Evolutionary conservation across 2,888 invertebrate genomes (phyloP).

Genomic region (Germaria angustata): DNA sequence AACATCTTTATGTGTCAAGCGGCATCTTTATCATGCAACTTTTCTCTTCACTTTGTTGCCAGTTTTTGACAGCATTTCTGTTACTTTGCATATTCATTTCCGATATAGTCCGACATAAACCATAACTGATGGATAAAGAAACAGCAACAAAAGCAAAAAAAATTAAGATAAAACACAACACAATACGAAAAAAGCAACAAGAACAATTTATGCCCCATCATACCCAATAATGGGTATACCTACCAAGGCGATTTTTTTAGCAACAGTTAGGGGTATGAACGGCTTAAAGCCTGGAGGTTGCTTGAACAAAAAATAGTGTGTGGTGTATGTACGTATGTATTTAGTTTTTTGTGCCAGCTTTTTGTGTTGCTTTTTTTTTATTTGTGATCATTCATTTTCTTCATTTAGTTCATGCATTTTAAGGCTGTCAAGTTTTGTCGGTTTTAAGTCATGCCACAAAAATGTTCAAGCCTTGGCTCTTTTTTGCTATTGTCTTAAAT

Average conservation of each 20-base stretch:
- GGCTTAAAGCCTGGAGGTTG: constrained; percentile 42
- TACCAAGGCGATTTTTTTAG: constrained; percentile 43
- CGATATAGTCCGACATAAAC: constrained; percentile 58
- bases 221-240: constrained; percentile 40
- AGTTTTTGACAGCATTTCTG: constrained; percentile 32
- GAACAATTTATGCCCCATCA: constrained; percentile 46
- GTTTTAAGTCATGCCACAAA: constrained; percentile 66
- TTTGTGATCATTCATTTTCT: constrained; percentile 49
- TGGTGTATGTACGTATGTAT: too few species aligned
- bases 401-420: constrained; percentile 66
- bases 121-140: constrained; percentile 54
- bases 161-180: constrained; percentile 15
- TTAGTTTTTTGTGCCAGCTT: constrained; percentile 16
- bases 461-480: constrained; percentile 60
- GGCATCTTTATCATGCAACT: constrained; percentile 62
- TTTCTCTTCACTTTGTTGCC: constrained; percentile 22
- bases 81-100: constrained; percentile 66
- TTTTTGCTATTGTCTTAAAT: constrained; percentile 47
- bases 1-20: constrained; percentile 66
- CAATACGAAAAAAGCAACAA: background rate
- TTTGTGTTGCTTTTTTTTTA: background rate
- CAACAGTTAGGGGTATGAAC: constrained; percentile 49
- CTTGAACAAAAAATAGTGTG: too few species aligned
- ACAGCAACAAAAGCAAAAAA: constrained; percentile 8
- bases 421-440: constrained; percentile 69